These are phyloP conservation scores for Aleiodes sp. DNA, from an alignment of 1,140 invertebrate species.

Conservation along the genomic window DNA sequence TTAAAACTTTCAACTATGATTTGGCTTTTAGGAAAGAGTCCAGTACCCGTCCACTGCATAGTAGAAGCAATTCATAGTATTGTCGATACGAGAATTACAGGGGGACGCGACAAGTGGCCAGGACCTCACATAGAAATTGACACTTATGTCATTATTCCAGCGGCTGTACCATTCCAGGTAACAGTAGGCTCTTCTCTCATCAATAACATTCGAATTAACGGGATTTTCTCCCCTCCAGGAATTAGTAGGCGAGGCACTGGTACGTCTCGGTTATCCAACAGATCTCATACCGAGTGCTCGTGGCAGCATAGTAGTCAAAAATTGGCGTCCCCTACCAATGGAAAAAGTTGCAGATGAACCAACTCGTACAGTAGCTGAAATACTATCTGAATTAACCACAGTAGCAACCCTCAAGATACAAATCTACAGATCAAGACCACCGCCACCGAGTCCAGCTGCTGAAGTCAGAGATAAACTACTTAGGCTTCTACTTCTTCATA, in stretches of 20 bases:
- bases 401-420: constrained; percentile 90
- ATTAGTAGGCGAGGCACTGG: constrained; percentile 72
- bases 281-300: constrained; percentile 63
- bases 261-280: constrained; percentile 72
- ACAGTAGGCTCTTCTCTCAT: constrained; percentile 2
- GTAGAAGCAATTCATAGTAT: constrained; percentile 82
- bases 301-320: constrained; percentile 90
- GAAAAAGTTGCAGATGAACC: constrained; percentile 90
- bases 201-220: background rate
- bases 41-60: constrained; percentile 88
- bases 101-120: constrained; percentile 67
- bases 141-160: constrained; percentile 92
- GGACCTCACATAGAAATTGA: constrained; percentile 83
- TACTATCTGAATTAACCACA: constrained; percentile 90
- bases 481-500: constrained; percentile 86
- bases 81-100: constrained; percentile 68
- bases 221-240: constrained; percentile 59
- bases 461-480: constrained; percentile 95
- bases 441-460: constrained; percentile 72
- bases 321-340: constrained; percentile 91
- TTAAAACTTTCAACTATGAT: background rate
- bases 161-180: constrained; percentile 84
- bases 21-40: constrained; percentile 78
- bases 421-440: constrained; percentile 81
- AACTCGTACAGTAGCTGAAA: constrained; percentile 87